phyloP scores from a whole-genome alignment of 2,888 invertebrate species.

The Agrochola lota region DNA sequence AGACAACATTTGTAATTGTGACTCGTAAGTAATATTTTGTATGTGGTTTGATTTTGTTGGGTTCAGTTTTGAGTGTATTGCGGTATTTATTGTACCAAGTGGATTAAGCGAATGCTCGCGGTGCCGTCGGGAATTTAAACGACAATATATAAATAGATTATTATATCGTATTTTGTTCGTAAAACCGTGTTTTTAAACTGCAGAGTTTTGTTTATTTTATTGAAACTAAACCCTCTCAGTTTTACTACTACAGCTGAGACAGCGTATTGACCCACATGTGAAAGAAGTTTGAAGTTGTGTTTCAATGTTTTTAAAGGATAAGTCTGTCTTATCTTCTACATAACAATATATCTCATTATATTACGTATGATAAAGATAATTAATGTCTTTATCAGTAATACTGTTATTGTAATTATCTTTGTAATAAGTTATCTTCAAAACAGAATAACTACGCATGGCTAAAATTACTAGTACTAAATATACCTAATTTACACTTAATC shows the following conservation, averaged over 20 bases:
- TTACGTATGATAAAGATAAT: conserved; percentile 18
- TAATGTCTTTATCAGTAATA: conserved; percentile 29
- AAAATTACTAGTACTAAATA: not conserved
- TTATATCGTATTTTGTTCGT: conserved; percentile 17
- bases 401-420: not conserved
- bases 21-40: conserved; percentile 65
- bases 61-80: conserved; percentile 53
- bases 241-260: not conserved
- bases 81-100: conserved; percentile 61
- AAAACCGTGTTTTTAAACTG: conserved; percentile 9
- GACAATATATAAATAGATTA: conserved; percentile 43
- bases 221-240: not conserved
- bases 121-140: conserved; percentile 47
- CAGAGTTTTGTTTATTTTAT: not conserved
- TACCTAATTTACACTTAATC: too few relatives aligned
- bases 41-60: conserved; percentile 23
- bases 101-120: conserved; percentile 54
- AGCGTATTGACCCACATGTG: not conserved
- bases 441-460: not conserved
- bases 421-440: not conserved
- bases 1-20: conserved; percentile 49
- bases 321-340: conserved; percentile 7
- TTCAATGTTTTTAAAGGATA: conserved; percentile 6
- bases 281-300: conserved; percentile 3
- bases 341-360: conserved; percentile 9